A percentile compares a stretch with the other conserved stretches of the same genome.
These are phyloP conservation scores for Eudemis profundana DNA, from an alignment of 2,888 invertebrate species.

Conservation along the genomic window DNA sequence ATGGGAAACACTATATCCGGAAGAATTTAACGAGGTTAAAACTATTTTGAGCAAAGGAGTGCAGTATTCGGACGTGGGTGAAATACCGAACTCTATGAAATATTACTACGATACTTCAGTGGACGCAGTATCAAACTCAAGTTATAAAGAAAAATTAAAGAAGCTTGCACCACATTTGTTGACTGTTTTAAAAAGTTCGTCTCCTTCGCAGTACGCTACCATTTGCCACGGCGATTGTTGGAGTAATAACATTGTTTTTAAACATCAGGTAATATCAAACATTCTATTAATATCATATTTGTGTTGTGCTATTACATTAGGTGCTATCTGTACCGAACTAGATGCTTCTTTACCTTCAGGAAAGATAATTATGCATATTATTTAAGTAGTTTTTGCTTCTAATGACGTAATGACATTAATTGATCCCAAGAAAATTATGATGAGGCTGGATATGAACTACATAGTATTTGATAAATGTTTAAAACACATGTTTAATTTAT, in stretches of 20 bases:
- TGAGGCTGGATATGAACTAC: no score
- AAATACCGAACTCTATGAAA: constrained; percentile 59
- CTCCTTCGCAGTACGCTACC: constrained; percentile 56
- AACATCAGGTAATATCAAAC: constrained; percentile 60
- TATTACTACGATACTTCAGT: constrained; percentile 66
- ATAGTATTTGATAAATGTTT: no score
- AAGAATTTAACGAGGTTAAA: constrained; percentile 59
- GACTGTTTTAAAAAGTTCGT: constrained; percentile 61
- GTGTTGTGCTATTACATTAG: no score
- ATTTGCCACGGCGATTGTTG: constrained; percentile 76
- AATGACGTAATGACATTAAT: no score
- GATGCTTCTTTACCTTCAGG: no score
- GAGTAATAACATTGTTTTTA: constrained; percentile 69
- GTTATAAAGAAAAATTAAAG: constrained; percentile 57
- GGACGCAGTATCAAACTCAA: constrained; percentile 58
- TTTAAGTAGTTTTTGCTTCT: no score
- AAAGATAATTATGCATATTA: no score
- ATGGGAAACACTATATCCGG: constrained; percentile 57
- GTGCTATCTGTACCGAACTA: no score
- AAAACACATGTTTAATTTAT: not conserved
- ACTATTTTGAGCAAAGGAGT: constrained; percentile 59
- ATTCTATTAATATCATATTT: no score
- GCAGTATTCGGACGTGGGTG: constrained; percentile 63
- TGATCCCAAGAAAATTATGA: no score
- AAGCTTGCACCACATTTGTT: constrained; percentile 59